Evolutionary conservation across 2,113 vertebrate genomes (phyloP).

Genomic region (Empidonax traillii): DNA sequence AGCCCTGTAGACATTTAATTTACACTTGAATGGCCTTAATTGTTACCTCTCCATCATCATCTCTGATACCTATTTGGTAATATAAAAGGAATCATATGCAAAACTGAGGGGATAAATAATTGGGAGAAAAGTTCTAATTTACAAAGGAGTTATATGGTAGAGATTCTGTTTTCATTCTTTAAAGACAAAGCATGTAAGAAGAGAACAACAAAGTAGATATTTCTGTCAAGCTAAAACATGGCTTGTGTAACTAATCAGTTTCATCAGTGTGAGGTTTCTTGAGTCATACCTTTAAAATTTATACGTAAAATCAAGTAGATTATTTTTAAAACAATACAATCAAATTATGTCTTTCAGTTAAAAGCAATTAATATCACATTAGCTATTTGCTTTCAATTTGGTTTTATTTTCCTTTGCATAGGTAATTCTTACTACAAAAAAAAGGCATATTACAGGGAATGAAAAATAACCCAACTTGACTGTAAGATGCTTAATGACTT

Average conservation of each 20-base stretch:
- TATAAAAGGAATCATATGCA: constrained; percentile 31
- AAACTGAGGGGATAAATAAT: neutral
- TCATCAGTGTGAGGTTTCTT: constrained; percentile 2
- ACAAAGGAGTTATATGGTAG: neutral
- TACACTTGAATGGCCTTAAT: constrained; percentile 66
- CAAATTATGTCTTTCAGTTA: constrained; percentile 54
- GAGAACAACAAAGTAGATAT: constrained; percentile 37
- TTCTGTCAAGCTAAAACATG: constrained; percentile 31
- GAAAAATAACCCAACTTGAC: constrained; percentile 56
- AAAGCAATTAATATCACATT: constrained; percentile 21
- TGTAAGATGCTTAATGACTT: constrained; percentile 70
- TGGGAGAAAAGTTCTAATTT: neutral
- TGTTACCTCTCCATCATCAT: constrained; percentile 56
- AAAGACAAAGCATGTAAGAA: constrained; percentile 11
- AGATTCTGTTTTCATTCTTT: neutral
- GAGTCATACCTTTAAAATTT: constrained; percentile 37
- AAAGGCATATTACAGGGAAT: constrained; percentile 8
- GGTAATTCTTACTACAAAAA: constrained; percentile 13
- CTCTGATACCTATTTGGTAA: constrained; percentile 17
- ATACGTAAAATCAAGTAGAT: constrained; percentile 54
- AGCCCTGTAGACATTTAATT: constrained; percentile 11
- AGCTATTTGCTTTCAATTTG: constrained; percentile 56
- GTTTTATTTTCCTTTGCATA: constrained; percentile 21
- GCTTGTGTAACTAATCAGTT: constrained; percentile 16
- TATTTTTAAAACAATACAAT: constrained; percentile 73